A percentile compares a stretch with the other conserved stretches of the same genome.
These are phyloP conservation scores for Henricia sp. DNA, from an alignment of 53 echinoderm and acorn worm genomes.

Conservation along the genomic window DNA sequence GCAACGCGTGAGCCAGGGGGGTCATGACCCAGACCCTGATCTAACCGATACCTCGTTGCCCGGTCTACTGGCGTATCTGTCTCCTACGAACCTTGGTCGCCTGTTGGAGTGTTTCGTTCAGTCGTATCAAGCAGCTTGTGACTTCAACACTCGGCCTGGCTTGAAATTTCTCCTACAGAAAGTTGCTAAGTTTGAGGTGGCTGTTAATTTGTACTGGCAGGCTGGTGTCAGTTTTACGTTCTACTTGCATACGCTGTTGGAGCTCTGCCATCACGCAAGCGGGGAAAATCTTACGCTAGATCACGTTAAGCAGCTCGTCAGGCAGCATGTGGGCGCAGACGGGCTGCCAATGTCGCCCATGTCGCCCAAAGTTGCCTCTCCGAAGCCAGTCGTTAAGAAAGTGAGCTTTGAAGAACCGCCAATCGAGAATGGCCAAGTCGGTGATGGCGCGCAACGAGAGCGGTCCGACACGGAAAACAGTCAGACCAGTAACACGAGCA, in stretches of 20 bases:
- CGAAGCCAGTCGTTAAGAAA: slow-evolving; percentile 25
- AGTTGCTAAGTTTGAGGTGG: slow-evolving; percentile 95
- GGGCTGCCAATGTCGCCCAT: background rate
- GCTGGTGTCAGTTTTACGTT: slow-evolving; percentile 98
- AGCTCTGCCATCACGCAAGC: slow-evolving; percentile 90
- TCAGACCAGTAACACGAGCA: background rate
- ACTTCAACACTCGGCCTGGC: slow-evolving; percentile 95
- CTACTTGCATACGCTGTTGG: slow-evolving; percentile 96
- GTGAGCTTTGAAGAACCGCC: slow-evolving; percentile 32
- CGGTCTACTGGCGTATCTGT: slow-evolving; percentile 95
- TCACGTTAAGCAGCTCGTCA: slow-evolving; percentile 77
- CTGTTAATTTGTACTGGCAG: slow-evolving; percentile 97
- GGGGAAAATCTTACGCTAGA: slow-evolving; percentile 73
- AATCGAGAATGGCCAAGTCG: slow-evolving; percentile 31
- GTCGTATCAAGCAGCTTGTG: slow-evolving; percentile 90
- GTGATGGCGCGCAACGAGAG: slow-evolving; percentile 33
- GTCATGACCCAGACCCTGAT: slow-evolving; percentile 14
- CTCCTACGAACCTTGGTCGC: slow-evolving; percentile 86
- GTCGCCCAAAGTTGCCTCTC: slow-evolving; percentile 4
- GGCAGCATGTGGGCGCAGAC: slow-evolving; percentile 19
- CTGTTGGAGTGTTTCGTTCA: slow-evolving; percentile 97
- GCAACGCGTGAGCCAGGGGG: background rate
- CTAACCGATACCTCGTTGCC: slow-evolving; percentile 80
- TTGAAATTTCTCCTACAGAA: slow-evolving; percentile 99
- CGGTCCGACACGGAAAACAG: slow-evolving; percentile 30